Evolutionary conservation across 2,888 invertebrate genomes (phyloP).

Genomic region (Papilio demoleus): DNA sequence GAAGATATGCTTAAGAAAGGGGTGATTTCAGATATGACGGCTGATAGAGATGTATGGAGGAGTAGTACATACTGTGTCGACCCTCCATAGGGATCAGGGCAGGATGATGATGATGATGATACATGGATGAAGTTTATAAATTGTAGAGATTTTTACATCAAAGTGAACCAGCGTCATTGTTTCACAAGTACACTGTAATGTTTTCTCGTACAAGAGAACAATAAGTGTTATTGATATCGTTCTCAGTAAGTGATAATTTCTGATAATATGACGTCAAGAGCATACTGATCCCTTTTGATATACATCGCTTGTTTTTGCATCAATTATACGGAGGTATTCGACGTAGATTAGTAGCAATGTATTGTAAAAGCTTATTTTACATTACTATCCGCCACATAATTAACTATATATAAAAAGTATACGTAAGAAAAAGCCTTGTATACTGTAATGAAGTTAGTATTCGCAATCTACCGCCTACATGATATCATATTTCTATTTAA

Average conservation of each 20-base stretch:
- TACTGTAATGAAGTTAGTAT: not conserved
- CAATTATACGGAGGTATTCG: not conserved
- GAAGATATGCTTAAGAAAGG: too few species aligned
- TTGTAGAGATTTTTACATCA: conserved; percentile 3
- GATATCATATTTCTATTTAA: conserved; percentile 16
- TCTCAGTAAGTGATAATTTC: conserved; percentile 25
- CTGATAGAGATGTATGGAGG: too few species aligned
- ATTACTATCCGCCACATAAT: not conserved
- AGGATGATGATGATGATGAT: too few species aligned
- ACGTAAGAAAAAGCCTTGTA: not conserved
- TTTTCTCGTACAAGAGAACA: conserved; percentile 18
- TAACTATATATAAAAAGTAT: conserved; percentile 1
- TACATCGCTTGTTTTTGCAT: not conserved
- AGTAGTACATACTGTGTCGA: too few species aligned
- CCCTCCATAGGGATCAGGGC: too few species aligned
- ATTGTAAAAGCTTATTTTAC: not conserved
- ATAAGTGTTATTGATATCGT: conserved; percentile 31
- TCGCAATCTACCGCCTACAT: not conserved
- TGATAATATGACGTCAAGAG: conserved; percentile 24
- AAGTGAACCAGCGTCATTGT: conserved; percentile 5
- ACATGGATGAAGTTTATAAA: not conserved
- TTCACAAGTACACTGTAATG: conserved; percentile 15
- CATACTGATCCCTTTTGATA: not conserved
- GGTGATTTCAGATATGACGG: too few species aligned
- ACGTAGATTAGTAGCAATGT: not conserved